Evolutionary conservation across 2,113 vertebrate genomes (phyloP).

Genomic region (Narcine bancroftii): DNA sequence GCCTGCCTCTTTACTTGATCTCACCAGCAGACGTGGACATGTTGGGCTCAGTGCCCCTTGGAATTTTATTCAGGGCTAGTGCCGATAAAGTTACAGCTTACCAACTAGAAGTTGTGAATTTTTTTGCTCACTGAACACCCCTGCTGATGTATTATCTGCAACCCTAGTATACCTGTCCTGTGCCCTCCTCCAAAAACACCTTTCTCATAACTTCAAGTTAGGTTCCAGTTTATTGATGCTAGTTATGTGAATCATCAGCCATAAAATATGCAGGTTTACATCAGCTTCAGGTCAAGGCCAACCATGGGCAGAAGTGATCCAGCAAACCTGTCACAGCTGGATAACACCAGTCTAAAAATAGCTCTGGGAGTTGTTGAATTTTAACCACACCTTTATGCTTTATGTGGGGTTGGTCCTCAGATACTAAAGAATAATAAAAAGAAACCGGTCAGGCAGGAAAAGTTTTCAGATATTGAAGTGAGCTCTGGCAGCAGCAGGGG

Average conservation of each 20-base stretch:
- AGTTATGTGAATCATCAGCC: background rate
- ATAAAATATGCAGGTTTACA: background rate
- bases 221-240: background rate
- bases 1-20: no score
- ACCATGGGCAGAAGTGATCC: background rate
- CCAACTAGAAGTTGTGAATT: no score
- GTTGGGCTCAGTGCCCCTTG: background rate
- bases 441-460: background rate
- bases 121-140: no score
- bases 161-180: no score
- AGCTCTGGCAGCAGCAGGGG: background rate
- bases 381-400: background rate
- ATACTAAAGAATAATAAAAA: background rate
- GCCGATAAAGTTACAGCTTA: no score
- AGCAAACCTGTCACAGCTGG: background rate
- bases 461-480: background rate
- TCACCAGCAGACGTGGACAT: no score
- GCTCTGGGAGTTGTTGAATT: background rate
- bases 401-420: background rate
- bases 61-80: no score
- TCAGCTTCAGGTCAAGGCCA: background rate
- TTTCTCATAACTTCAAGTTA: no score
- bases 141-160: no score
- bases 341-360: conserved; percentile 2
- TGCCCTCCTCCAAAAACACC: no score